Evolutionary conservation across 2,797 vertebrate genomes (phyloP).

Genomic region (Potorous gilbertii): DNA sequence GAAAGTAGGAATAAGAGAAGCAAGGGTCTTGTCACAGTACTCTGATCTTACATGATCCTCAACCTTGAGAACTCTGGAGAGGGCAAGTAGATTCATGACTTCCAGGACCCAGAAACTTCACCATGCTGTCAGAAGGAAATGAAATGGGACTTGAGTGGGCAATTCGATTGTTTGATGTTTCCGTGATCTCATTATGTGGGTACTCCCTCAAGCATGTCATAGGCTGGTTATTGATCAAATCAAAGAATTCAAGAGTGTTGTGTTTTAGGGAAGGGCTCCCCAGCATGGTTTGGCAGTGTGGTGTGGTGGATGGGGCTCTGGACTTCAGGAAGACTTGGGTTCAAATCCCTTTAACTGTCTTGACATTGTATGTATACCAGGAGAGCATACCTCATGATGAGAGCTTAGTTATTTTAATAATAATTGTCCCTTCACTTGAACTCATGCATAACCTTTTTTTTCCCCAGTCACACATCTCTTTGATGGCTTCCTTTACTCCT

Average conservation of each 20-base stretch:
- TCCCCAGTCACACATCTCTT: not conserved
- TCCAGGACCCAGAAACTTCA: not conserved
- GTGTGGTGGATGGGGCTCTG: not conserved
- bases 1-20: not conserved
- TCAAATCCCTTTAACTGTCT: not conserved
- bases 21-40: not conserved
- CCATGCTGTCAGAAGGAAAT: not conserved
- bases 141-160: not conserved
- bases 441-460: not conserved
- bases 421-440: not conserved
- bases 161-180: not conserved
- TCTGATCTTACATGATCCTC: not conserved
- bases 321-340: not conserved
- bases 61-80: not conserved
- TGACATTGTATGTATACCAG: not conserved
- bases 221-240: not conserved
- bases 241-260: not conserved
- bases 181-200: not conserved
- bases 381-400: not conserved
- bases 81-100: not conserved
- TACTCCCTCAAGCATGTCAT: not conserved
- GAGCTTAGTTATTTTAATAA: not conserved
- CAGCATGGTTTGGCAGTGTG: not conserved
- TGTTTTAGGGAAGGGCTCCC: not conserved
- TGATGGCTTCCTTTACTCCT: not conserved